These are phyloP conservation scores for Avahi laniger DNA, from an alignment of 2,797 vertebrate genomes.

Conservation along the genomic window DNA sequence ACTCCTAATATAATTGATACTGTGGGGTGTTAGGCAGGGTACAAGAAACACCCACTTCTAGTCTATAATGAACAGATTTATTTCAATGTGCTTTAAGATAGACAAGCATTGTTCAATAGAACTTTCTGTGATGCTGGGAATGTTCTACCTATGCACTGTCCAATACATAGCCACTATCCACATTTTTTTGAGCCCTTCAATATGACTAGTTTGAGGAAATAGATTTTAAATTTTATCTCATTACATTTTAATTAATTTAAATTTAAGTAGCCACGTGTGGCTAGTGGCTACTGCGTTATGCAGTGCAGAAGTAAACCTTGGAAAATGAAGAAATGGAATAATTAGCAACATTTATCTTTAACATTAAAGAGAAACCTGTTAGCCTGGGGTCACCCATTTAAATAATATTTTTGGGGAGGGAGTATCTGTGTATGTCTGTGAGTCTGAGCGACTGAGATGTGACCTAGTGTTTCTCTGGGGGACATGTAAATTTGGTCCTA, in stretches of 20 bases:
- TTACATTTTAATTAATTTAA: slow-evolving; percentile 30
- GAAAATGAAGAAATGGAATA: slow-evolving; percentile 36
- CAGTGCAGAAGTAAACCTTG: not conserved
- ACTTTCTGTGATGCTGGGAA: not conserved
- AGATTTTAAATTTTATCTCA: slow-evolving; percentile 37
- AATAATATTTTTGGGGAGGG: no score
- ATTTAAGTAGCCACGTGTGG: slow-evolving; percentile 2
- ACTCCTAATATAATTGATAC: not conserved
- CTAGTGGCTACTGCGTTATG: not conserved
- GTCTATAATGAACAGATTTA: slow-evolving; percentile 9
- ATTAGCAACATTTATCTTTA: slow-evolving; percentile 48
- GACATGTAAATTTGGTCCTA: not conserved
- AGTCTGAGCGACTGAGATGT: not conserved
- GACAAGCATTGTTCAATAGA: not conserved
- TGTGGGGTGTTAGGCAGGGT: not conserved
- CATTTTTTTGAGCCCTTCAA: not conserved
- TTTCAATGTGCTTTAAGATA: slow-evolving; percentile 13
- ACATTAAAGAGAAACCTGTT: slow-evolving; percentile 3
- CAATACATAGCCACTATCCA: not conserved
- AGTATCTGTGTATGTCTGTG: not conserved
- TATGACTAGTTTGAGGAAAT: not conserved
- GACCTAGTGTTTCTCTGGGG: not conserved
- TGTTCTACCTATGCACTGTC: not conserved
- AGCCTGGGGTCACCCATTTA: not conserved
- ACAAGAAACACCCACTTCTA: not conserved